Conservation (phyloP, 1,140 invertebrate species). For the Riptortus pedestris region DNA sequence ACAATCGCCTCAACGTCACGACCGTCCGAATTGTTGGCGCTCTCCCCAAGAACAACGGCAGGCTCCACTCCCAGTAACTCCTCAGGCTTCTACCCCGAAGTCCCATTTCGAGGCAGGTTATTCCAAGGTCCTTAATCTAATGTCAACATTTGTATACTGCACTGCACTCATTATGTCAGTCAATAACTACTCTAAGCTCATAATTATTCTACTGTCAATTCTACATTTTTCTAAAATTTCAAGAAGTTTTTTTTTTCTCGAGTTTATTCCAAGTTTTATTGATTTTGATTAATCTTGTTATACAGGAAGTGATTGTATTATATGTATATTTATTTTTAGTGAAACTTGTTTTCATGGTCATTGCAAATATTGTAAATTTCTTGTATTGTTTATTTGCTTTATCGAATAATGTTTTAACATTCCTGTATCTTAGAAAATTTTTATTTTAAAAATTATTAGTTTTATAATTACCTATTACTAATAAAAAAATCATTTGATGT, state of each 20-base stretch:
- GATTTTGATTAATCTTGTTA: too few relatives aligned
- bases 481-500: slow-evolving; percentile 11
- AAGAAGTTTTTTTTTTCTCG: too few relatives aligned
- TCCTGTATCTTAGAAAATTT: slow-evolving; percentile 3
- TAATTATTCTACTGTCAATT: slow-evolving; percentile 4
- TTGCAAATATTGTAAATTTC: neutral
- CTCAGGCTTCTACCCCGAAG: neutral
- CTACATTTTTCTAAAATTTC: slow-evolving; percentile 1
- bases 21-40: slow-evolving; percentile 67
- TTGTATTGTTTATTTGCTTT: neutral
- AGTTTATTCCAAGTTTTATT: too few relatives aligned
- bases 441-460: slow-evolving; percentile 14
- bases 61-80: slow-evolving; percentile 5
- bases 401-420: neutral
- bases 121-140: neutral
- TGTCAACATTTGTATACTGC: neutral
- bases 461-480: slow-evolving; percentile 6
- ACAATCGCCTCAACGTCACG: slow-evolving; percentile 37
- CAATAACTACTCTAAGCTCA: slow-evolving; percentile 1
- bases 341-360: slow-evolving; percentile 1
- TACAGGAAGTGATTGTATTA: neutral
- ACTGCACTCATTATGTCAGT: neutral
- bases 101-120: neutral
- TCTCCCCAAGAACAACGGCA: slow-evolving; percentile 49
- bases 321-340: slow-evolving; percentile 14